Evolutionary conservation across 2,888 invertebrate species (phyloP).

Genomic region (Chromoteleia sp.): DNA sequence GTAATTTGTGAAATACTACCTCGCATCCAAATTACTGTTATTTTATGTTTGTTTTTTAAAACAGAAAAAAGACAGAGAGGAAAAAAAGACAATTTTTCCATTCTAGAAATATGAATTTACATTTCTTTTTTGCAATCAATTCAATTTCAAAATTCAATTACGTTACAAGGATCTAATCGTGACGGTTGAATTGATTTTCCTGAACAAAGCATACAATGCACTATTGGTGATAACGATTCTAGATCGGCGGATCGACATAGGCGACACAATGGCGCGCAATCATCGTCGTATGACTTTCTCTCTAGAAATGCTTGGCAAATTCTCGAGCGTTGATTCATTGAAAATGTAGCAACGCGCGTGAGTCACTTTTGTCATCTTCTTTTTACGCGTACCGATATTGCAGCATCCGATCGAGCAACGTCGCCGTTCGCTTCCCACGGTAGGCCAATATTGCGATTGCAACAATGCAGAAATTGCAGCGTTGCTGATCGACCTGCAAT

Average conservation of each 20-base stretch:
- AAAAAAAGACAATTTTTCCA: too few relatives aligned
- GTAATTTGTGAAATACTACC: too few relatives aligned
- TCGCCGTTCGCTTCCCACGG: constrained; percentile 75
- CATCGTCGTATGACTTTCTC: constrained; percentile 44
- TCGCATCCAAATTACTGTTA: too few relatives aligned
- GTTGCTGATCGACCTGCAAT: constrained; percentile 73
- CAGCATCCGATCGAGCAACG: constrained; percentile 54
- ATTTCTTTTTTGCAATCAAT: too few relatives aligned
- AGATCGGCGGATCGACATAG: constrained; percentile 7
- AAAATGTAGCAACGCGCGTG: constrained; percentile 71
- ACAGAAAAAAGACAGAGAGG: too few relatives aligned
- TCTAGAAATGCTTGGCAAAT: constrained; percentile 30
- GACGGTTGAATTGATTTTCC: not conserved
- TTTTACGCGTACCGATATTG: constrained; percentile 66
- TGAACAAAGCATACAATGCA: not conserved
- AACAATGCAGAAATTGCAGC: constrained; percentile 78
- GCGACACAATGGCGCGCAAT: constrained; percentile 34
- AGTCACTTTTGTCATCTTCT: constrained; percentile 72
- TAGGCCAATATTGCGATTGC: constrained; percentile 77
- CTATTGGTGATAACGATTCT: constrained; percentile 1
- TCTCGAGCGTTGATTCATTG: constrained; percentile 70
- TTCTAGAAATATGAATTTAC: too few relatives aligned
- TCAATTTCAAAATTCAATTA: too few relatives aligned
- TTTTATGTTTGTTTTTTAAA: too few relatives aligned
- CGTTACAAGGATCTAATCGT: too few relatives aligned